Conservation (phyloP, 1,140 invertebrate genomes). For the Penaeus chinensis region DNA sequence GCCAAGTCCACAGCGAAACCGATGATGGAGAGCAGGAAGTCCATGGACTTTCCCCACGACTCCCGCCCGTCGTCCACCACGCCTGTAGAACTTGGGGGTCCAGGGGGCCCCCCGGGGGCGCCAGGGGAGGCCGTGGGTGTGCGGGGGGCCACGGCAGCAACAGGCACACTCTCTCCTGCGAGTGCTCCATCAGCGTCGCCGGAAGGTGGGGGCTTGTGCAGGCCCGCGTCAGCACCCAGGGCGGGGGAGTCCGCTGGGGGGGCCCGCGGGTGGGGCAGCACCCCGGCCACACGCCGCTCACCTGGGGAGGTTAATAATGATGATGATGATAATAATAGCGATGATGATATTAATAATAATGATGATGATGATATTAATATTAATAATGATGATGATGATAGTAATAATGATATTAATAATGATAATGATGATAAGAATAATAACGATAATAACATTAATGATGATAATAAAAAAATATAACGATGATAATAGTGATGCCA, state of each 20-base stretch:
- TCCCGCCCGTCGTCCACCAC: slow-evolving; percentile 61
- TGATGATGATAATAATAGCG: too few relatives aligned
- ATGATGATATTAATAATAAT: too few relatives aligned
- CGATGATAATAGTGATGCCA: too few relatives aligned
- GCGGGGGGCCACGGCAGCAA: slow-evolving; percentile 51
- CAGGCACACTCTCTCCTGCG: slow-evolving; percentile 35
- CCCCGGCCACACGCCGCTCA: slow-evolving; percentile 49
- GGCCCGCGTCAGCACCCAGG: slow-evolving; percentile 8
- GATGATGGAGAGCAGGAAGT: slow-evolving; percentile 92
- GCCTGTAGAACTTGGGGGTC: background rate
- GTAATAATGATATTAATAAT: too few relatives aligned
- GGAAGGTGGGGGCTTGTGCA: slow-evolving; percentile 18
- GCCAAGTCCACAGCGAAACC: slow-evolving; percentile 92
- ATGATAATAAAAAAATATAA: too few relatives aligned
- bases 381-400: too few relatives aligned
- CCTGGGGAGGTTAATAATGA: background rate
- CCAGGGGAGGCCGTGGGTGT: slow-evolving; percentile 17
- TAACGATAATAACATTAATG: too few relatives aligned
- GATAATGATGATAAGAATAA: too few relatives aligned
- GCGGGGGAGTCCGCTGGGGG: slow-evolving; percentile 15
- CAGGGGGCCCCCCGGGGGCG: background rate
- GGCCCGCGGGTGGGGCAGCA: slow-evolving; percentile 39
- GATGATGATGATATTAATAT: too few relatives aligned
- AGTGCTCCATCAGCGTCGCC: slow-evolving; percentile 18
- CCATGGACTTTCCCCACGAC: slow-evolving; percentile 87